Evolutionary conservation across 2,888 invertebrate genomes (phyloP), one percentile per base, ranked within the genome.

Genomic region (Eupithecia abbreviata): DNA sequence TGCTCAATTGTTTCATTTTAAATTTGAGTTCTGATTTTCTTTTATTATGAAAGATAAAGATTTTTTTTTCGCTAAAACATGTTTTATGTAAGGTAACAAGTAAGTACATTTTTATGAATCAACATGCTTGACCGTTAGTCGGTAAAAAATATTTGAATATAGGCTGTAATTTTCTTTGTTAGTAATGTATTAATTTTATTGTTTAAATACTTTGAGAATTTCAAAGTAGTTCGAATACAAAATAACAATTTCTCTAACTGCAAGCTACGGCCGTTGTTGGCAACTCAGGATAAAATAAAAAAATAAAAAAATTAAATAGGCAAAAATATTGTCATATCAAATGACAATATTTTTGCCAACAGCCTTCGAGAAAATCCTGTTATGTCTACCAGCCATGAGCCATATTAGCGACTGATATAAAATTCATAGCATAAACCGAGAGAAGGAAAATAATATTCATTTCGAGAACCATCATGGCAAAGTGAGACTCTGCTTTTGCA

Each of bases 351-450:
- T 4, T 30, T 30, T 62, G n/a, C 58, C 58, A 58, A 30, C 18
- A 58, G 62, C 30, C 30, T 62, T 62, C 62, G 30, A 62, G 12
- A 62, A 62, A 62, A 62, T 12, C 10, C 10, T 30, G 30, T 62
- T 62, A 18, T 58, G n/a, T 10, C 55, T 55, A 30, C 18, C 62
- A 62, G 4, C 62, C 30, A 30, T 62, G 30, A 62, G 62, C 62
- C 65, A 74, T 77, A 77, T 78, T 78, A 80, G 79, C 74, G 68
- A 69, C 77, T 79, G 72, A 82, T 82, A 78, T 78, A 82, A 80
- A 80, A 80, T 82, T 77, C 82, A 82, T 82, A 75, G 79, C 81
- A 74, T 65, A 71, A 66, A 73, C 74, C 72, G 70, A 71, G 73
- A 77, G 74, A 79, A 42, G 75, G 76, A 72, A 76, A 78, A 77